Conservation (phyloP, 2,797 vertebrate genomes). For the Acanthopagrus latus region DNA sequence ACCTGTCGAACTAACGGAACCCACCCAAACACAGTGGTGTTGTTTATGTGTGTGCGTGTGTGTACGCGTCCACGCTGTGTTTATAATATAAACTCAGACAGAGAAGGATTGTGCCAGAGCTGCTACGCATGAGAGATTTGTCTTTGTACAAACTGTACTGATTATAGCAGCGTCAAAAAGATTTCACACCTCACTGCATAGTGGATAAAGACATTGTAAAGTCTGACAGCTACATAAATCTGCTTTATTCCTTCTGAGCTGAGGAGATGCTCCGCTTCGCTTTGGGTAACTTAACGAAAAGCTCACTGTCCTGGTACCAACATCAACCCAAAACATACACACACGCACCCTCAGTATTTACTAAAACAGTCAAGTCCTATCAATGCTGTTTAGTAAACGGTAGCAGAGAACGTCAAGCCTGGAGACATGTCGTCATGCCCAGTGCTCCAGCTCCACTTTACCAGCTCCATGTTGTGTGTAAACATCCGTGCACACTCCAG, state of each 20-base stretch:
- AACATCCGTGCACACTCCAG: constrained; percentile 85
- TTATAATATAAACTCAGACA: constrained; percentile 78
- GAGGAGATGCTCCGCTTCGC: constrained; percentile 16
- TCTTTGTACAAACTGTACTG: constrained; percentile 46
- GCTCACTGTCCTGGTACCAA: constrained; percentile 70
- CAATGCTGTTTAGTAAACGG: constrained; percentile 88
- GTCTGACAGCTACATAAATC: constrained; percentile 26
- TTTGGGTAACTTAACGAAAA: constrained; percentile 51
- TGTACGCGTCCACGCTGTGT: constrained; percentile 55
- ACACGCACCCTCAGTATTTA: constrained; percentile 81
- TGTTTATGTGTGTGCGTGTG: constrained; percentile 4
- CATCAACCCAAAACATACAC: constrained; percentile 79
- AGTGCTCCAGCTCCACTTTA: constrained; percentile 66
- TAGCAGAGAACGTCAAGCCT: constrained; percentile 76
- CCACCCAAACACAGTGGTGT: constrained; percentile 26
- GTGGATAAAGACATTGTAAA: constrained; percentile 11
- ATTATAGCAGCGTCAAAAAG: constrained; percentile 40
- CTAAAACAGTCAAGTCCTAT: constrained; percentile 86
- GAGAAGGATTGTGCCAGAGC: constrained; percentile 49
- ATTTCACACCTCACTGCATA: constrained; percentile 6
- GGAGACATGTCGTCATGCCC: constrained; percentile 81
- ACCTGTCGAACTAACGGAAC: constrained; percentile 84
- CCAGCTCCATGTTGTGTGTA: constrained; percentile 84
- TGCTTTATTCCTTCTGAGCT: constrained; percentile 34
- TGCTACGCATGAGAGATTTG: constrained; percentile 57